Percentiles rank a stretch among this genome's conserved stretches.
Evolutionary conservation across 2,888 invertebrate genomes (phyloP).

Genomic region (Meiosimyza decipiens): DNA sequence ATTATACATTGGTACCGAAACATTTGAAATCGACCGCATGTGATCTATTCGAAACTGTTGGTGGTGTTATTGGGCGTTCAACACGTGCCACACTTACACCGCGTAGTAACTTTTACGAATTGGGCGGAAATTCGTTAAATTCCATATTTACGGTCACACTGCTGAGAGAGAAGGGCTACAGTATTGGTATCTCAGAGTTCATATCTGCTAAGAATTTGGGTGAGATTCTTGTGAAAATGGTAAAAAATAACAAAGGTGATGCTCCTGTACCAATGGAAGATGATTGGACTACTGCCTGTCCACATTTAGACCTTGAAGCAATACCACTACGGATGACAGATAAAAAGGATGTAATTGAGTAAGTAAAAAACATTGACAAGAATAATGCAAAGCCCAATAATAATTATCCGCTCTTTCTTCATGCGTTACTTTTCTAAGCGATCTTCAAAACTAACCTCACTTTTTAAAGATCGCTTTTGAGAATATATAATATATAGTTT

Average conservation of each 20-base stretch:
- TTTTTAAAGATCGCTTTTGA: not conserved
- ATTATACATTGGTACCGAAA: conserved; percentile 74
- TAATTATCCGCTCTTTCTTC: too few relatives aligned
- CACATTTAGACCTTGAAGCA: conserved; percentile 60
- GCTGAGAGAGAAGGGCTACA: conserved; percentile 80
- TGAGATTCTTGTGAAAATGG: conserved; percentile 75
- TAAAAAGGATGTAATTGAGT: conserved; percentile 78
- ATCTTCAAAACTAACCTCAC: too few relatives aligned
- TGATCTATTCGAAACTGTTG: conserved; percentile 80
- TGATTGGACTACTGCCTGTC: conserved; percentile 56
- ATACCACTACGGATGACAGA: conserved; percentile 68
- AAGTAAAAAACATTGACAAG: conserved; percentile 60
- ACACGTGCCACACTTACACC: conserved; percentile 73
- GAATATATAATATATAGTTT: too few relatives aligned
- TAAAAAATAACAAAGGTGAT: conserved; percentile 50
- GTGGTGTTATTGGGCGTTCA: conserved; percentile 76
- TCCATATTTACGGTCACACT: conserved; percentile 84
- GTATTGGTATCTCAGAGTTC: conserved; percentile 85
- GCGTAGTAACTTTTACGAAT: conserved; percentile 81
- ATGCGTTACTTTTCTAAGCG: too few relatives aligned
- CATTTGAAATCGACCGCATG: conserved; percentile 73
- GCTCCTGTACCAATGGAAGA: conserved; percentile 58
- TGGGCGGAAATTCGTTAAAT: conserved; percentile 89
- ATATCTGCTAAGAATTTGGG: conserved; percentile 78
- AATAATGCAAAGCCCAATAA: not conserved